Evolutionary conservation across 2,888 invertebrate species (phyloP), one percentile per base, ranked within the genome.

Genomic region (Sympetrum striolatum): DNA sequence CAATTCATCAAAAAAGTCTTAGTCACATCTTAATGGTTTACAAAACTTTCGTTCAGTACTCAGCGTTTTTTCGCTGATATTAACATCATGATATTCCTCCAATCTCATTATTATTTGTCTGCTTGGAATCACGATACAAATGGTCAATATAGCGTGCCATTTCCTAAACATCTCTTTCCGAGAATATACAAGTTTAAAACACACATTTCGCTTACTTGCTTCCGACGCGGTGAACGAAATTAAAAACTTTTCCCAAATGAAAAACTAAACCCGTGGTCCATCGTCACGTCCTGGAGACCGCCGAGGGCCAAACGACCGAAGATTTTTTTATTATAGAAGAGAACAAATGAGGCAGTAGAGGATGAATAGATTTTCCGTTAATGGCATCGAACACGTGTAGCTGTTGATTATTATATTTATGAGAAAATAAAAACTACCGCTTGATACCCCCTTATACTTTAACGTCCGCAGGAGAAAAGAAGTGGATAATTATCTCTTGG

Each of bases 291-390:
- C 18, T 18, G n/a, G 25, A n/a, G 2, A 31, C 5, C 35, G 18
- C 35, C 10, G 58, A 58, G 15, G 58, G 44, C 44, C 6, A 44
- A 1, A 44, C 44, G 44, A 44, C 44, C 10, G 6, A 6, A 8
- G 44, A 8, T 44, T 44, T 44, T 44, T 44, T 44, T 44, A 44
- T 44, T 44, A 8, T 22, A 22, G 8, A 12, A 37, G 39, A 60
- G 10, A 60, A 60, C 25, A 60, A 64, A 60, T n/a, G n/a, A 37
- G n/a, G 37, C 60, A 58, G 60, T 22, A 64, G n/a, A 60, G 60
- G 60, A 86, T 60, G 86, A 86, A 86, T 86, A 86, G 86, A 86
- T 86, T 86, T 60, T 86, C n/a, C 18, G 44, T 82, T 82, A 82
- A 82, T 64, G 86, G 60, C 86, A 64, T n/a, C 60, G 64, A 86